phyloP scores from a whole-genome alignment of 64 coral and sea anemone genomes.

The Acropora yongei region DNA sequence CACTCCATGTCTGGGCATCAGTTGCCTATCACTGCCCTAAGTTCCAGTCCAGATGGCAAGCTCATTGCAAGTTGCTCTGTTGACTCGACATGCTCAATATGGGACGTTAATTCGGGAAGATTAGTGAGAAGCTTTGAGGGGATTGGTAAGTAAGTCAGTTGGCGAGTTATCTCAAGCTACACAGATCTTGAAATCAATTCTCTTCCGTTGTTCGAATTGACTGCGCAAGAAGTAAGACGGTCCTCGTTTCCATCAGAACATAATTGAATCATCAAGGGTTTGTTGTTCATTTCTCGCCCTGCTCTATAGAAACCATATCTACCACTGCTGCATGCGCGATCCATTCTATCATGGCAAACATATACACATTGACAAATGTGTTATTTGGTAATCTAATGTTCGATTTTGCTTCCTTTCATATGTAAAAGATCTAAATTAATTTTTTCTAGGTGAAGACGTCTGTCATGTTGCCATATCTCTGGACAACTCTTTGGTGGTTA shows the following conservation, averaged over 20 bases:
- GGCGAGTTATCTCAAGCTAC: neutral
- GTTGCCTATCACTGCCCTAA: slow-evolving; percentile 67
- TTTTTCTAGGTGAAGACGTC: slow-evolving; percentile 63
- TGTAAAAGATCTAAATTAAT: neutral
- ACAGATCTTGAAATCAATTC: too few relatives aligned
- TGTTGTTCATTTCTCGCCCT: too few relatives aligned
- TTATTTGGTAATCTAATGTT: neutral
- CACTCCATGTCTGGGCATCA: slow-evolving; percentile 79
- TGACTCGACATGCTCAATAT: slow-evolving; percentile 72
- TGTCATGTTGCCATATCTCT: slow-evolving; percentile 43
- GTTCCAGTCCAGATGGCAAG: slow-evolving; percentile 71
- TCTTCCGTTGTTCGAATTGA: too few relatives aligned
- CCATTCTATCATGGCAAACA: too few relatives aligned
- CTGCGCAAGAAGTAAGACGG: too few relatives aligned
- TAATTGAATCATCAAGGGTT: too few relatives aligned
- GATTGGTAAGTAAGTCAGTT: slow-evolving; percentile 50
- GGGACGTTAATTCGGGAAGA: slow-evolving; percentile 83
- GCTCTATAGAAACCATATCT: too few relatives aligned
- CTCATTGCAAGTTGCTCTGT: slow-evolving; percentile 69
- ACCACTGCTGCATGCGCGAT: too few relatives aligned
- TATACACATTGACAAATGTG: too few relatives aligned
- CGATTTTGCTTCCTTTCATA: neutral
- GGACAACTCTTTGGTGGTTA: slow-evolving; percentile 75
- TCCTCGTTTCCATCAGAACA: too few relatives aligned
- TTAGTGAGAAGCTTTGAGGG: slow-evolving; percentile 67